Base-by-base conservation (phyloP, 1,140 invertebrate genomes). In the Musca vetustissima region DNA sequence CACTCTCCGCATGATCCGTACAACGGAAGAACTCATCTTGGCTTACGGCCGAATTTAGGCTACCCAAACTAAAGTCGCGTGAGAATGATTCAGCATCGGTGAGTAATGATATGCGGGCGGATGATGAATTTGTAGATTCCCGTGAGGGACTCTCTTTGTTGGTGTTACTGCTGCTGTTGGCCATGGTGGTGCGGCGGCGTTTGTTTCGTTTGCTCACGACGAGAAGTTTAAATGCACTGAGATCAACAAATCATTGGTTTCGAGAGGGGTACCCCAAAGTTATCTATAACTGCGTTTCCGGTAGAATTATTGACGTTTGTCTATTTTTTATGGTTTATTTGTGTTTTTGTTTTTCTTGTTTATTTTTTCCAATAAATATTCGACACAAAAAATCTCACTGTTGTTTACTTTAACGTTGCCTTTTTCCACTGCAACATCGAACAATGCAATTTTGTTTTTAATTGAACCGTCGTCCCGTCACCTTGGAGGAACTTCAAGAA, bases 1-100 rank as follows among this genome's bases (percentile, higher is more conserved):
- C 92, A 24, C 86, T 86, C 77, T 93, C 92, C 0, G 93, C 90
- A 85, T 95, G 93, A 71, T 90, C 90, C 73, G 88, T 86, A 76
- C 90, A 90, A 69, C 88, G 87, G 83, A 93, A 93, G 76, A 89
- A 89, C 84, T 94, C 93, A 80, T 93, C 92, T 73, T 88, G 88
- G 66, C 75, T 81, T 66, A 75, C 75, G 24, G 79, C 72, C 4
- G 81, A 82, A 8, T 74, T 82, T 9, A 82, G 67, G 64, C 80
- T 82, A 13, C 72, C 80, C 69, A 82, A 64, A 67, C 77, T 80
- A 28, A 76, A 80, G 50, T 82, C 80, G 8, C 80, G 59, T 6
- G 76, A 77, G 6, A 82, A 55, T 0, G 80, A 80, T 32, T 79
- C 80, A 55, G 73, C 78, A 55, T 81, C 78, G 0, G 73, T 73